These are phyloP conservation scores for Apodemus agrarius DNA, from an alignment of 2,797 vertebrate species.

Conservation along the genomic window DNA sequence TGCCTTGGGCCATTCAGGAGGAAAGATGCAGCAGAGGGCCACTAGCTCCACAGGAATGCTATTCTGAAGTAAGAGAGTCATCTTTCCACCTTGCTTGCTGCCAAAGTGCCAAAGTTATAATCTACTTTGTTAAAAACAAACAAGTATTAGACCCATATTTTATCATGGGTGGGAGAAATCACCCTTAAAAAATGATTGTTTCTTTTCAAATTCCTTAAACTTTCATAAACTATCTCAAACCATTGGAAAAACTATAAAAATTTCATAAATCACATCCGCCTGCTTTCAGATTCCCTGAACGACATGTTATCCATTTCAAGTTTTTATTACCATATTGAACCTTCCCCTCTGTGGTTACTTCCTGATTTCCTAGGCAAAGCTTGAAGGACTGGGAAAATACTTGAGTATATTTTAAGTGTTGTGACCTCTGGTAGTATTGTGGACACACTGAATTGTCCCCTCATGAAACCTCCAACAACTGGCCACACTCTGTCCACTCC, in stretches of 20 bases:
- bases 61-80: neutral
- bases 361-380: neutral
- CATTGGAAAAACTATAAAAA: conserved; percentile 56
- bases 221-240: conserved; percentile 64
- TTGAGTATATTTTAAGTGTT: neutral
- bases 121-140: conserved; percentile 39
- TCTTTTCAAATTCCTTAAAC: conserved; percentile 62
- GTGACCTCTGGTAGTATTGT: rapidly evolving
- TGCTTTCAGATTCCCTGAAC: conserved; percentile 14
- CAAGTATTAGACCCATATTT: conserved; percentile 41
- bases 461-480: neutral
- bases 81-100: neutral
- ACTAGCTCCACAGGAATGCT: neutral
- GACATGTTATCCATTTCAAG: neutral
- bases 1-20: neutral
- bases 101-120: conserved; percentile 44
- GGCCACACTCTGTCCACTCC: neutral
- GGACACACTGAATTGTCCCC: too few species aligned
- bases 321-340: neutral
- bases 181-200: conserved; percentile 61
- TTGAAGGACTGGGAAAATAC: neutral
- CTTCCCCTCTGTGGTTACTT: neutral
- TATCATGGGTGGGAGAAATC: conserved; percentile 55
- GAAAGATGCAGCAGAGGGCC: conserved; percentile 30
- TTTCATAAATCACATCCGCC: conserved; percentile 25